Base-by-base conservation (phyloP, 2,888 invertebrate genomes). In the Ariolimax columbianus region DNA sequence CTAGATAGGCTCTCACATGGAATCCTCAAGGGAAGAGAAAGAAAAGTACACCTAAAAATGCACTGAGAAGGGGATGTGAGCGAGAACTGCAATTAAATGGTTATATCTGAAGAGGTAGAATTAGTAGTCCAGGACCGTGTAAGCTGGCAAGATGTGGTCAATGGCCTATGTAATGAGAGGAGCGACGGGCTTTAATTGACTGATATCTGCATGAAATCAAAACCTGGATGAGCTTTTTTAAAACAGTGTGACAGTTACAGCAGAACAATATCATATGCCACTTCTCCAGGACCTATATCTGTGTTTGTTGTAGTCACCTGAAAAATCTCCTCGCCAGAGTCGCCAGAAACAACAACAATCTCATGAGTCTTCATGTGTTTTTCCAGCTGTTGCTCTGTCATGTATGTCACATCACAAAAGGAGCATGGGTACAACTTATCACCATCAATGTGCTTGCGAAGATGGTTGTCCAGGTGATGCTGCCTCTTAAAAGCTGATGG, bases 401-500 rank as follows among this genome's bases (percentile, higher is more conserved):
- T 36, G 72, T 73, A 87, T n/a, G 73, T 36, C 17, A 38, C 55
- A 11, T 73, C 66, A 55, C 86, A 87, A 47, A 81, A 85, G n/a
- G 77, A 59, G 63, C 85, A 85, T 7, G 36, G 36, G 77, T 55
- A 79, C 72, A 84, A 26, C 36, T 79, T 55, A n/a, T 72, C 84
- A 23, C 73, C 73, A 59, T 72, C 75, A 51, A 36, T 40, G 72
- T 85, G 85, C 38, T 85, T 85, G 36, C 82, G 81, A 2, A 70
- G 51, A 59, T 85, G 85, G 9, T 33, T 68, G 19, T 85, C 85
- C 55, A 85, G 72, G 38, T 85, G 85, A 66, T 85, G 82, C 40
- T 77, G 85, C 3, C 85, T 68, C 36, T 85, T 85, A 63, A 85
- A 85, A 0, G 85, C 85, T 38, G 85, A 63, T 38, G 85, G 63